Evolutionary conservation across 2,888 invertebrate species (phyloP).

Genomic region (Capitulum mitella): DNA sequence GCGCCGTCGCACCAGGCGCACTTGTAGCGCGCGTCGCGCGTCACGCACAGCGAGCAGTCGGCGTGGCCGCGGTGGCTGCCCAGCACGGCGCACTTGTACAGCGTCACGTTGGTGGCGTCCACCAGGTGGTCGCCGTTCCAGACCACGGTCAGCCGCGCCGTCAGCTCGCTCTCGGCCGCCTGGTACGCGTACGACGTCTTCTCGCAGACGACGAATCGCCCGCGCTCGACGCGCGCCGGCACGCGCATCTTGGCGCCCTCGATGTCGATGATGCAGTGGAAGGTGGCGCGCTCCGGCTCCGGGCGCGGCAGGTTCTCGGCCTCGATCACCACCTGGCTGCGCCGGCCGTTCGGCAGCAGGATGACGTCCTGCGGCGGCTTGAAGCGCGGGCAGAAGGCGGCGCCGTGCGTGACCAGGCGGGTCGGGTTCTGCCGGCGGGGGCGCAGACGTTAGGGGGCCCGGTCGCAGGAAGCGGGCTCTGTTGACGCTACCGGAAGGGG

Average conservation of each 20-base stretch:
- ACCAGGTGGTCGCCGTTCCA: conserved; percentile 91
- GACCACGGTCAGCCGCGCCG: conserved; percentile 50
- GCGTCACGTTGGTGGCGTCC: conserved; percentile 77
- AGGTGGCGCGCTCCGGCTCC: conserved; percentile 39
- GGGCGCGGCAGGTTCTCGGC: conserved; percentile 40
- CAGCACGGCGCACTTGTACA: conserved; percentile 92
- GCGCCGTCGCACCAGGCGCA: conserved; percentile 94
- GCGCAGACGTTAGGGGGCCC: too few relatives aligned
- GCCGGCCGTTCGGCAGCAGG: conserved; percentile 41
- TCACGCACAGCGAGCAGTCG: conserved; percentile 94
- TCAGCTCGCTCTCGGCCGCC: conserved; percentile 71
- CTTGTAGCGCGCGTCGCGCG: conserved; percentile 72
- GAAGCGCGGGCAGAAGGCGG: conserved; percentile 71
- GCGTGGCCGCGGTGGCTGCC: conserved; percentile 89
- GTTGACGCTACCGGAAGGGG: too few relatives aligned
- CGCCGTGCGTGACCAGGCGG: conserved; percentile 54
- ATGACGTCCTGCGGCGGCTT: conserved; percentile 50
- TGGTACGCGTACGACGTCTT: conserved; percentile 69
- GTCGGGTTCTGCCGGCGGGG: conserved; percentile 50
- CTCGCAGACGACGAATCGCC: conserved; percentile 55
- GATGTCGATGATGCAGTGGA: conserved; percentile 54
- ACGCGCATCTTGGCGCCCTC: conserved; percentile 83
- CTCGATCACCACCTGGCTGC: conserved; percentile 40
- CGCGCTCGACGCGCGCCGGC: conserved; percentile 68
- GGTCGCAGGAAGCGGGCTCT: too few relatives aligned